phyloP scores from a whole-genome alignment of 2,113 vertebrate genomes.

The Rhinolophus ferrumequinum region DNA sequence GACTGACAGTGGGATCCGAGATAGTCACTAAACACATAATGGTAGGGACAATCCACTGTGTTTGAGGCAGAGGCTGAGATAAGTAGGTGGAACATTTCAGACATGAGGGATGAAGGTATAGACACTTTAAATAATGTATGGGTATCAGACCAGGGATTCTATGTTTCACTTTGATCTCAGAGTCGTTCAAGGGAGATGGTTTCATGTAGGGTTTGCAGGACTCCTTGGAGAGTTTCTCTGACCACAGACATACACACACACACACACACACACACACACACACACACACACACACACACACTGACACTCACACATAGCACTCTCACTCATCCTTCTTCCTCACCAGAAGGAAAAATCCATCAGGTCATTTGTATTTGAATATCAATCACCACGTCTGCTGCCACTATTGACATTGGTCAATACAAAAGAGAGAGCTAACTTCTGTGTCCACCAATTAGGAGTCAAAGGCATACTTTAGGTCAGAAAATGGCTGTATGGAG shows the following conservation, averaged over 20 bases:
- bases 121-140: background rate
- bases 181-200: background rate
- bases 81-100: background rate
- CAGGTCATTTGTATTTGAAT: background rate
- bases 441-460: background rate
- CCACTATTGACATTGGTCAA: background rate
- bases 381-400: background rate
- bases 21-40: background rate
- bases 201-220: background rate
- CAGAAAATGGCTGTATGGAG: background rate
- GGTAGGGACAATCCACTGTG: background rate
- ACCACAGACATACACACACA: background rate
- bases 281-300: background rate
- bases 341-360: background rate
- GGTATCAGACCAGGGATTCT: background rate
- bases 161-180: background rate
- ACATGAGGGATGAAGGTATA: background rate
- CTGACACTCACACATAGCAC: background rate
- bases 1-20: background rate
- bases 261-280: too few species aligned
- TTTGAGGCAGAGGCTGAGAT: background rate
- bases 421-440: background rate
- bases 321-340: background rate
- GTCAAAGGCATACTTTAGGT: background rate
- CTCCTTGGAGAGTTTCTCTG: background rate